A percentile compares a stretch with the other conserved stretches of the same genome.
Conservation (phyloP, 2,113 vertebrate species). For the Hippocampus barbouri region DNA sequence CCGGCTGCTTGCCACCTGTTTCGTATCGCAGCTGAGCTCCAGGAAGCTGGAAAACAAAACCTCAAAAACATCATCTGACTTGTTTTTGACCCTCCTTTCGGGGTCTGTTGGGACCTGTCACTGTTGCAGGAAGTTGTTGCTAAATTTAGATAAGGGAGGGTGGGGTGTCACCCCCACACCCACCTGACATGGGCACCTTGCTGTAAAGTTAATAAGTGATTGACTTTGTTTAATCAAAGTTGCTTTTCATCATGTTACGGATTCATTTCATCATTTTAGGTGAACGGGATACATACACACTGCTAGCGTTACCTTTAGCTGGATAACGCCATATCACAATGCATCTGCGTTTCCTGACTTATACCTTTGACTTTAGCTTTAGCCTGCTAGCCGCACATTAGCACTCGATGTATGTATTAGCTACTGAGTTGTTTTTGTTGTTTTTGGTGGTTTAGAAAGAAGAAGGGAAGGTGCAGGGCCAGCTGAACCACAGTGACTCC, state of each 20-base stretch:
- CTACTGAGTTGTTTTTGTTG: background rate
- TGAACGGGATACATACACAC: no score
- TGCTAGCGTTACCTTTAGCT: no score
- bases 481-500: constrained; percentile 93
- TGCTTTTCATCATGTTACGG: background rate
- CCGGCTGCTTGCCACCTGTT: constrained; percentile 59
- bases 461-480: constrained; percentile 96
- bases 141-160: background rate
- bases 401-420: background rate
- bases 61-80: constrained; percentile 69
- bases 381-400: background rate
- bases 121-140: constrained; percentile 47
- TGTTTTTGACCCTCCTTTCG: constrained; percentile 38
- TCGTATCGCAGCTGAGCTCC: constrained; percentile 64
- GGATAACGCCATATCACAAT: no score
- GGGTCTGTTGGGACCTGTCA: constrained; percentile 52
- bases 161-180: background rate
- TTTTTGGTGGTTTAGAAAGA: constrained; percentile 78
- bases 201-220: background rate
- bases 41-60: constrained; percentile 66
- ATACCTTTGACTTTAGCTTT: no score
- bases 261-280: no score
- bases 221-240: background rate
- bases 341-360: no score
- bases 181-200: background rate